phyloP scores from a whole-genome alignment of 2,888 invertebrate species.

The Crematogaster levior region DNA sequence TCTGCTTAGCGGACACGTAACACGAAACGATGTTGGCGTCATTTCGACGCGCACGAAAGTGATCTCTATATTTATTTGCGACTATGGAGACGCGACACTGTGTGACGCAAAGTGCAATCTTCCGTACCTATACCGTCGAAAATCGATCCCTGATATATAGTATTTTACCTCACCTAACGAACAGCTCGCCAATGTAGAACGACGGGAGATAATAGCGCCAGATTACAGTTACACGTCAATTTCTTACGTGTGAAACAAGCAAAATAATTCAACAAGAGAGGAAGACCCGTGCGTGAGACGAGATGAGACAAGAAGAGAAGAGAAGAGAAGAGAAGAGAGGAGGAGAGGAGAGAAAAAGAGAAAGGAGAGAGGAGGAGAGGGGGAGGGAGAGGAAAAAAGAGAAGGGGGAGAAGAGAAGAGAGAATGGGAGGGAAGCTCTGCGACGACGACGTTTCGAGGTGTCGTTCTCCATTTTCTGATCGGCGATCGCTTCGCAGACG shows the following conservation, averaged over 20 bases:
- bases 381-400: background rate
- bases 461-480: constrained; percentile 43
- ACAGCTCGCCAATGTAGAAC: constrained; percentile 26
- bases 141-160: constrained; percentile 34
- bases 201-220: constrained; percentile 26
- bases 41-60: constrained; percentile 19
- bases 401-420: too few relatives aligned
- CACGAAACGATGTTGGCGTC: background rate
- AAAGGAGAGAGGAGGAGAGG: background rate
- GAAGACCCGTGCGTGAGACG: too few relatives aligned
- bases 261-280: background rate
- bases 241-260: constrained; percentile 36
- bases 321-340: background rate
- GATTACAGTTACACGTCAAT: constrained; percentile 32
- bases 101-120: constrained; percentile 38
- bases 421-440: constrained; percentile 34
- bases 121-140: constrained; percentile 27
- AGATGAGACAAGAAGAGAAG: background rate
- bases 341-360: background rate
- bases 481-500: constrained; percentile 44
- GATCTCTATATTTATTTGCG: constrained; percentile 34
- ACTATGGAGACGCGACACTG: constrained; percentile 9
- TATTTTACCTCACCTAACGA: constrained; percentile 16
- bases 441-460: constrained; percentile 34
- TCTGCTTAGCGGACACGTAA: background rate